phyloP scores from a whole-genome alignment of 2,888 invertebrate species.

The Noctua pronuba region DNA sequence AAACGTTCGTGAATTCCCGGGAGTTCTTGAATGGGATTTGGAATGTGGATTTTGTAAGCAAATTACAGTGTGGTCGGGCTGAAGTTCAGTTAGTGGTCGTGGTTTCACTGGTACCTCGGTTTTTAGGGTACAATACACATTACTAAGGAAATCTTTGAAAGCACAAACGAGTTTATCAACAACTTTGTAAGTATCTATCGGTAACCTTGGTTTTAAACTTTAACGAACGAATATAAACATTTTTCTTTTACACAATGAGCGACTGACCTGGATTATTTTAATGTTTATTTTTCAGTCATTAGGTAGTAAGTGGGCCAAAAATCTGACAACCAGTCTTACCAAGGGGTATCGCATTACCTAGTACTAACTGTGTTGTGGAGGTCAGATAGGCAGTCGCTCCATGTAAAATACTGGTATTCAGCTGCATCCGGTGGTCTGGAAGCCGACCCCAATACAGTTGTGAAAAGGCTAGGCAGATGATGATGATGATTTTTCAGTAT shows the following conservation, averaged over 20 bases:
- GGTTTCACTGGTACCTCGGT: slow-evolving; percentile 30
- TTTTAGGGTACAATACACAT: slow-evolving; percentile 33
- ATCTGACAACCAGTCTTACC: too few relatives aligned
- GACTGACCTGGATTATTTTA: neutral
- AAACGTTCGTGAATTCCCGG: slow-evolving; percentile 44
- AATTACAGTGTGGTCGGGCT: slow-evolving; percentile 29
- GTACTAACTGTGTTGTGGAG: too few relatives aligned
- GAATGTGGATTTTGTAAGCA: slow-evolving; percentile 38
- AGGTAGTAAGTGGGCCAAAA: too few relatives aligned
- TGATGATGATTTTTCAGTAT: too few relatives aligned
- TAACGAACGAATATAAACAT: neutral
- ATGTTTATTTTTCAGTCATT: too few relatives aligned
- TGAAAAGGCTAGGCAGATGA: too few relatives aligned
- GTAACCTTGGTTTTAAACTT: neutral
- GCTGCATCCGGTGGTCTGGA: too few relatives aligned
- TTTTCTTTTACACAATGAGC: too few relatives aligned
- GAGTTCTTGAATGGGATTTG: slow-evolving; percentile 46
- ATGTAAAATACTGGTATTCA: too few relatives aligned
- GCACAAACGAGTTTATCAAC: neutral
- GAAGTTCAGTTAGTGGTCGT: slow-evolving; percentile 19
- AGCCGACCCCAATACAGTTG: too few relatives aligned
- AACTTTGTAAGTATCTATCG: neutral
- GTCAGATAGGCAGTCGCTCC: too few relatives aligned
- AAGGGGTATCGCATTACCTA: too few relatives aligned
- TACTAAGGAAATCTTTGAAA: slow-evolving; percentile 11